Evolutionary conservation across 2,113 vertebrate genomes (phyloP), one percentile per base, ranked within the genome.

Genomic region (Tupaia tana): DNA sequence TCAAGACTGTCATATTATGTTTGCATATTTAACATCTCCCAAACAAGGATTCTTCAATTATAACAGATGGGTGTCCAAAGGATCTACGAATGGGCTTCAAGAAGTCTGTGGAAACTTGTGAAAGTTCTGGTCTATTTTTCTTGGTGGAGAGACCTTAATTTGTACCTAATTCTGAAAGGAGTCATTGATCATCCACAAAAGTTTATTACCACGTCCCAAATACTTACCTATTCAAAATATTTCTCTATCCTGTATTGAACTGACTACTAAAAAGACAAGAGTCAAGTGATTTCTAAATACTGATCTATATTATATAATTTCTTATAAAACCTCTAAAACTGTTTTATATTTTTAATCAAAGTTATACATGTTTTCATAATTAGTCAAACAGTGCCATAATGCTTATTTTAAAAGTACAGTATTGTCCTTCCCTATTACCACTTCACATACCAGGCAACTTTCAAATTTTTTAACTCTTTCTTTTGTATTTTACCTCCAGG

Each of bases 11-110:
- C 20, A 22, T 16, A 82, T 79, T 79, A 18, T 69, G 19, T 54
- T 54, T 92, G 43, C 19, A 10, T 84, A 12, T 80, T 92, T 95
- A 85, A 73, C 90, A 63, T 84, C 78, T 74, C 86, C 14, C 92
- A n/a, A 84, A 31, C 34, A 79, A 94, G 22, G 0, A 2, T 16
- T 81, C 74, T 93, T 78, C 90, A 59, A 63, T 58, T 89, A 54
- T 78, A 24, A 61, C 85, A 61, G 24, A 58, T 56, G 5, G 43
- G 22, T 73, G 4, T 85, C 16, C 56, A 66, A 13, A 86, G n/a
- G 29, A 59, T 73, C 13, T 82, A 22, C 58, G 27, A 69, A n/a
- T 71, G 70, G 52, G 22, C 14, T 81, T 86, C 3, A 77, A 54
- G 77, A 87, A 74, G 34, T 67, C 67, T 79, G 16, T 67, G 64